Conservation (phyloP, 1,140 invertebrate species). For the Fopius arisanus region DNA sequence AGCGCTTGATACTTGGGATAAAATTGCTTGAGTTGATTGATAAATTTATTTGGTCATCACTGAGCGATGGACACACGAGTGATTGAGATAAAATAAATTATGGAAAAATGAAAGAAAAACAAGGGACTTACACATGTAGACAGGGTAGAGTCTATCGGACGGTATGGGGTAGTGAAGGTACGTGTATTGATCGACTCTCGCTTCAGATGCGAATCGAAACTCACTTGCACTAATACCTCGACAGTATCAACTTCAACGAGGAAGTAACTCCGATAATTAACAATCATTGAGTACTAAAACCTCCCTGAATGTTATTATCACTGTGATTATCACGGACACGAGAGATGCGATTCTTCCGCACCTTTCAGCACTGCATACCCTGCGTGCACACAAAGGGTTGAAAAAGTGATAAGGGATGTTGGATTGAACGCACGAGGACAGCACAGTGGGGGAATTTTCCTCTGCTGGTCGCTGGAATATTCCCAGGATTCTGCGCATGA, state of each 20-base stretch:
- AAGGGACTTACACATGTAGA: constrained; percentile 6
- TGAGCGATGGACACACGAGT: no score
- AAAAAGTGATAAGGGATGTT: neutral
- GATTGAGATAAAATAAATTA: constrained; percentile 16
- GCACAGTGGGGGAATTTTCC: neutral
- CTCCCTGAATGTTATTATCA: neutral
- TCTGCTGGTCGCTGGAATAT: neutral
- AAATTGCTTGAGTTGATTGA: no score
- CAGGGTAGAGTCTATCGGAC: neutral
- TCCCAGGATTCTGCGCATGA: neutral
- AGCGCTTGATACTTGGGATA: neutral
- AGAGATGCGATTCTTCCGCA: neutral
- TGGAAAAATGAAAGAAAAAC: neutral
- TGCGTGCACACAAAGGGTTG: neutral
- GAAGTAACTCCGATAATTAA: no score
- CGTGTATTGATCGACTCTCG: constrained; percentile 31
- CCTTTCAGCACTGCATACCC: neutral
- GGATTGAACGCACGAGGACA: neutral
- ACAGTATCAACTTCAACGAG: neutral
- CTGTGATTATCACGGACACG: neutral
- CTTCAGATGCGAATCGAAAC: constrained; percentile 24
- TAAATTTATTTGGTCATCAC: no score
- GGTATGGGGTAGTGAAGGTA: neutral
- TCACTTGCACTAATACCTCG: neutral
- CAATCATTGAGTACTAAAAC: no score